These are phyloP conservation scores for Cinclus cinclus DNA, from an alignment of 2,113 vertebrate species.

Conservation along the genomic window DNA sequence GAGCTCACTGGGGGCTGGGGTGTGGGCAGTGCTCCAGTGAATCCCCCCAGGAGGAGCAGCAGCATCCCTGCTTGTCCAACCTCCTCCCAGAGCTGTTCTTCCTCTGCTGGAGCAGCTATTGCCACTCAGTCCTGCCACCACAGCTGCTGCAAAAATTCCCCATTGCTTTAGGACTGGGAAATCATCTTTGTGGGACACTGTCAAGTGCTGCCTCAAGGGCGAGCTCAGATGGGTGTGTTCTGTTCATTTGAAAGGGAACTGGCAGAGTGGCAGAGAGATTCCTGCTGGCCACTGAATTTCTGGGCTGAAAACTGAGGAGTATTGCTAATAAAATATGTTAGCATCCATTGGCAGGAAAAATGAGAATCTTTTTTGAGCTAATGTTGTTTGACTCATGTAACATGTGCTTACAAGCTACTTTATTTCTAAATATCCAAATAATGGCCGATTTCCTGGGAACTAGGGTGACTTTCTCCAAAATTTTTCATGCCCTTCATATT, in stretches of 20 bases:
- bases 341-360: neutral
- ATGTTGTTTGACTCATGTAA: neutral
- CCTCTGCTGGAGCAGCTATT: neutral
- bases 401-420: neutral
- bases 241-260: neutral
- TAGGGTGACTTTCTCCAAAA: neutral
- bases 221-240: neutral
- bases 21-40: too few relatives aligned
- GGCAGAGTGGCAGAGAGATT: neutral
- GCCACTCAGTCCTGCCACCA: neutral
- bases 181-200: neutral
- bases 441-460: neutral
- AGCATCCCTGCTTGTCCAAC: neutral
- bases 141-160: constrained; percentile 25
- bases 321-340: neutral
- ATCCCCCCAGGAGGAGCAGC: neutral
- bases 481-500: neutral
- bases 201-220: neutral
- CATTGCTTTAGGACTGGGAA: neutral
- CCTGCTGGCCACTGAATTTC: neutral
- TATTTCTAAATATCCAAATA: neutral
- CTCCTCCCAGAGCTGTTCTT: neutral
- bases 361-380: neutral
- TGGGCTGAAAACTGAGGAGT: neutral
- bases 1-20: neutral